A percentile compares a stretch with the other conserved stretches of the same genome.
phyloP scores from a whole-genome alignment of 2,797 vertebrate genomes.

The Pelodytes ibericus region DNA sequence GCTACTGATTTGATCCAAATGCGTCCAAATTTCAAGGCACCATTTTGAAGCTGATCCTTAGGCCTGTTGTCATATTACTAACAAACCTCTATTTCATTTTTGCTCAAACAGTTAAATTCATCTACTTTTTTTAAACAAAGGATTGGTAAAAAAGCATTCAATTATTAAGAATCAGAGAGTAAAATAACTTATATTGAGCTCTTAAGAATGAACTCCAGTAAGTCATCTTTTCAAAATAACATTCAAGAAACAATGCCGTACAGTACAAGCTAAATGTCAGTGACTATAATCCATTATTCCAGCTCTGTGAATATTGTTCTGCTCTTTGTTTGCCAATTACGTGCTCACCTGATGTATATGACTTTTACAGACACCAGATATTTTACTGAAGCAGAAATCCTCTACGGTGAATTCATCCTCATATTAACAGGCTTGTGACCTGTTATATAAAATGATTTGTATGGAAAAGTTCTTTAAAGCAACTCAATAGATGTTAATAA shows the following conservation, averaged over 20 bases:
- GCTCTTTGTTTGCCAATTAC: slow-evolving; percentile 45
- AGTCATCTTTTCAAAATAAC: background rate
- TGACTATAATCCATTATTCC: slow-evolving; percentile 50
- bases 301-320: slow-evolving; percentile 40
- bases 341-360: slow-evolving; percentile 51
- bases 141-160: background rate
- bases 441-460: slow-evolving; percentile 42
- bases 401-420: slow-evolving; percentile 41
- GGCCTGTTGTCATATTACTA: no score
- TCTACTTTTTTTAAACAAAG: background rate
- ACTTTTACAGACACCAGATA: slow-evolving; percentile 31
- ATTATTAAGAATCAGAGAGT: background rate
- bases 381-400: slow-evolving; percentile 41
- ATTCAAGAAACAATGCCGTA: background rate
- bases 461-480: slow-evolving; percentile 17
- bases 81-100: no score
- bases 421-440: slow-evolving; percentile 34
- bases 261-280: slow-evolving; percentile 41
- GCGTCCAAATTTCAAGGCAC: no score
- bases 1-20: no score
- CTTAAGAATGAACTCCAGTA: background rate
- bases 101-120: background rate
- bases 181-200: no score
- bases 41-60: no score
- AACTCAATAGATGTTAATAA: no score